Conservation (phyloP, 1,140 invertebrate genomes). For the Anadara kagoshimensis region DNA sequence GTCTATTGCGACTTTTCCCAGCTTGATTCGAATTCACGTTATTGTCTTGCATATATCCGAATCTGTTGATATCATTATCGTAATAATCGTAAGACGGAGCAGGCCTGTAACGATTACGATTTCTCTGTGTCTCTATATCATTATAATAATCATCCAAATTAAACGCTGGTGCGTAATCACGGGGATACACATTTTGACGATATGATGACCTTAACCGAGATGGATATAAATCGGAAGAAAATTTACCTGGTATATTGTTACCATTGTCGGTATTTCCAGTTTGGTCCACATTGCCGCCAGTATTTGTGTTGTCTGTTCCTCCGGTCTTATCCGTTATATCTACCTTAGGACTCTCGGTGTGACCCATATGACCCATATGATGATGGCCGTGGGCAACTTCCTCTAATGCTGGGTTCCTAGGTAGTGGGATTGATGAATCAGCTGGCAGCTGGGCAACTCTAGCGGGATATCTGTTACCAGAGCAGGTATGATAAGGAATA, state of each 20-base stretch:
- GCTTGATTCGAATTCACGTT: neutral
- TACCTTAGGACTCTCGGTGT: slow-evolving; percentile 15
- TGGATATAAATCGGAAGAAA: too few relatives aligned
- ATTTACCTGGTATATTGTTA: slow-evolving; percentile 4
- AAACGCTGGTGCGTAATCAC: slow-evolving; percentile 39
- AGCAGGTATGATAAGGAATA: slow-evolving; percentile 48
- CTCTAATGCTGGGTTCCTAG: slow-evolving; percentile 74
- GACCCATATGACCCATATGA: slow-evolving; percentile 40
- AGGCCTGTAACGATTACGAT: slow-evolving; percentile 35
- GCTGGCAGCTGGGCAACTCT: slow-evolving; percentile 61
- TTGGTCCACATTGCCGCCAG: neutral
- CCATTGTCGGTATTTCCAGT: slow-evolving; percentile 9
- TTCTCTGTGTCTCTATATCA: slow-evolving; percentile 40
- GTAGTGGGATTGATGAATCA: slow-evolving; percentile 70
- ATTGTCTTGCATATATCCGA: slow-evolving; percentile 11
- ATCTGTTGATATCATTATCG: slow-evolving; percentile 27
- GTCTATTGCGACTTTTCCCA: slow-evolving; percentile 5
- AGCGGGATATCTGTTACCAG: slow-evolving; percentile 40
- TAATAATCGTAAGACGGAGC: slow-evolving; percentile 22
- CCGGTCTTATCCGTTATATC: neutral
- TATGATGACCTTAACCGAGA: neutral
- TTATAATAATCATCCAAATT: slow-evolving; percentile 41
- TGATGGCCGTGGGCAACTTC: slow-evolving; percentile 69
- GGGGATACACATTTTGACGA: slow-evolving; percentile 26
- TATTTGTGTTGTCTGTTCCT: slow-evolving; percentile 6